These are phyloP conservation scores for Zaprionus vittiger DNA, from an alignment of 1,140 invertebrate genomes.

Conservation along the genomic window DNA sequence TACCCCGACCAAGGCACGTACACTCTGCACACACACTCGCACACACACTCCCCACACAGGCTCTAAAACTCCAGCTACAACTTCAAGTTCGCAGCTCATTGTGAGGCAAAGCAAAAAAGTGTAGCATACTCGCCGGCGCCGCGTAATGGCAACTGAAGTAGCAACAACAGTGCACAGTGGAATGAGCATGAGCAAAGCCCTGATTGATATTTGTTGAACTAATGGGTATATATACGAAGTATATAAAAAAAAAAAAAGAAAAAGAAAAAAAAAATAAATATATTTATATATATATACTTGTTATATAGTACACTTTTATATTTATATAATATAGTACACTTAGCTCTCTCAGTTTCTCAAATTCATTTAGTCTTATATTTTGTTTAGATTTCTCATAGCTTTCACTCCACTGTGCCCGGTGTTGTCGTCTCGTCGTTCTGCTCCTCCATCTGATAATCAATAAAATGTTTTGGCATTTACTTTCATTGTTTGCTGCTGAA, in stretches of 20 bases:
- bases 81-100: slow-evolving; percentile 47
- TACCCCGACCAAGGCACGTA: slow-evolving; percentile 50
- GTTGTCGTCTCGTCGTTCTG: slow-evolving; percentile 37
- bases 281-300: too few relatives aligned
- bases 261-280: too few relatives aligned
- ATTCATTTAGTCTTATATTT: too few relatives aligned
- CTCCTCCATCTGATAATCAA: slow-evolving; percentile 71
- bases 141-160: slow-evolving; percentile 78
- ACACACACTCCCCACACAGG: slow-evolving; percentile 8
- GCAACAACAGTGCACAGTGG: slow-evolving; percentile 52
- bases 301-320: too few relatives aligned
- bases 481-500: slow-evolving; percentile 82
- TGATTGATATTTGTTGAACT: neutral
- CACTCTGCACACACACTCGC: neutral
- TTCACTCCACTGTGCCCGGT: slow-evolving; percentile 38
- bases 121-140: slow-evolving; percentile 74
- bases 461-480: slow-evolving; percentile 83
- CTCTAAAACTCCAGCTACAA: slow-evolving; percentile 45
- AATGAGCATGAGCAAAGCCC: neutral
- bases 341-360: neutral
- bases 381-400: neutral
- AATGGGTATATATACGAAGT: neutral
- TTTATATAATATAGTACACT: too few relatives aligned
- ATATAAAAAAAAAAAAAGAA: too few relatives aligned
- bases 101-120: slow-evolving; percentile 70